Evolutionary conservation across 2,113 vertebrate species (phyloP).

Genomic region (crab-eating macaque (Macaca fascicularis)): DNA sequence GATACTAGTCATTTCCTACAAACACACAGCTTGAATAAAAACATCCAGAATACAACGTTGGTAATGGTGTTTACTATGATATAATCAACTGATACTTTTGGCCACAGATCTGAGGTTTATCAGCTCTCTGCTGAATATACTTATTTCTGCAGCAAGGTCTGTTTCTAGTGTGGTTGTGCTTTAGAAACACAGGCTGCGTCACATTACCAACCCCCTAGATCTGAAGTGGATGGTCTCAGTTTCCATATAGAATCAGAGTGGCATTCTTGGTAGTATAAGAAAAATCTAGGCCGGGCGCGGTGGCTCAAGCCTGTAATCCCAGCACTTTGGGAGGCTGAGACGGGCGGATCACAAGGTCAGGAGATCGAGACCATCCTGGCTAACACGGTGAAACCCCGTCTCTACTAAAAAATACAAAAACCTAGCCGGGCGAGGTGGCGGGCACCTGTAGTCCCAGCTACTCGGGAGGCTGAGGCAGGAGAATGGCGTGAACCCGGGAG

Average conservation of each 20-base stretch:
- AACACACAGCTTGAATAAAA: slow-evolving; percentile 39
- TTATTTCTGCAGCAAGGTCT: not conserved
- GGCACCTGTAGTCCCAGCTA: too few relatives aligned
- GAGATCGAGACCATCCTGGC: too few relatives aligned
- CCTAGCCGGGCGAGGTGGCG: too few relatives aligned
- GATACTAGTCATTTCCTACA: slow-evolving; percentile 32
- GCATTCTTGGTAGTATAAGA: not conserved
- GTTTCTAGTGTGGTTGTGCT: not conserved
- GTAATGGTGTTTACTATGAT: slow-evolving; percentile 41
- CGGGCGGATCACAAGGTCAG: too few relatives aligned
- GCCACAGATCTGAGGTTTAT: not conserved
- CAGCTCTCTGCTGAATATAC: not conserved
- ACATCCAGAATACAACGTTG: not conserved
- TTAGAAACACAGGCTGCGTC: not conserved
- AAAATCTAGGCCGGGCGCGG: not conserved
- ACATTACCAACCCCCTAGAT: not conserved
- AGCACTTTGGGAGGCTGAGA: too few relatives aligned
- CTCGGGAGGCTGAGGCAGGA: too few relatives aligned
- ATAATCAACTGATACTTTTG: not conserved
- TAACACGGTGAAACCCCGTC: too few relatives aligned
- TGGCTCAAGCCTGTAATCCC: too few relatives aligned
- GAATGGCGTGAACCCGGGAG: too few relatives aligned
- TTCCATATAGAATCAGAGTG: not conserved
- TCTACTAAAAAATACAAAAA: too few relatives aligned
- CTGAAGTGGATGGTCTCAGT: not conserved